These are phyloP conservation scores for Chromoteleia sp. DNA, from an alignment of 2,888 invertebrate species.

Conservation along the genomic window DNA sequence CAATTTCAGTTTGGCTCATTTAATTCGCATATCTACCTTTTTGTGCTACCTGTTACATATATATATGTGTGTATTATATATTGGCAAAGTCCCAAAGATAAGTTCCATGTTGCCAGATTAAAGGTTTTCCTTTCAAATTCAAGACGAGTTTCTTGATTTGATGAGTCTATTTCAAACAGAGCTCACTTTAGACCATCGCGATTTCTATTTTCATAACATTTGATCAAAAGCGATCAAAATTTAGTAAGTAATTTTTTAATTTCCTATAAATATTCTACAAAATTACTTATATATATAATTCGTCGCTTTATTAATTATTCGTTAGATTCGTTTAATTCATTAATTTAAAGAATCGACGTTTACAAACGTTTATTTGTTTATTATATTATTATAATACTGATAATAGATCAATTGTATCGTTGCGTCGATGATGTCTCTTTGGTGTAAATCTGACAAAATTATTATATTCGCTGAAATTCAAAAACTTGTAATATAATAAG, in stretches of 20 bases:
- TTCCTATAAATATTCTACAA: neutral
- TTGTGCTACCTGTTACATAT: constrained; percentile 55
- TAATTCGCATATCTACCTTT: constrained; percentile 43
- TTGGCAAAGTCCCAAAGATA: constrained; percentile 60
- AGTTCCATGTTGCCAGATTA: constrained; percentile 54
- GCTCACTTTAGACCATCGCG: constrained; percentile 5
- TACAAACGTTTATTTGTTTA: too few species aligned
- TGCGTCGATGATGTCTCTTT: too few species aligned
- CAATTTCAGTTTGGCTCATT: constrained; percentile 22
- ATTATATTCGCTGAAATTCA: too few species aligned
- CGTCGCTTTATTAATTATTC: too few species aligned
- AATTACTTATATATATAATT: neutral
- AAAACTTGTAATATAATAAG: too few species aligned
- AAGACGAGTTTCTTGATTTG: constrained; percentile 47
- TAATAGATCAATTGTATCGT: too few species aligned
- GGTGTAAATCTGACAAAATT: too few species aligned
- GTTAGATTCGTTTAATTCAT: too few species aligned
- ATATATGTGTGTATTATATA: constrained; percentile 43
- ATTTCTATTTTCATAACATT: constrained; percentile 38
- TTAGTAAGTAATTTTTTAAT: neutral
- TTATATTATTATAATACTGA: too few species aligned
- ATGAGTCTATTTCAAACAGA: constrained; percentile 46
- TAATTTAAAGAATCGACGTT: too few species aligned
- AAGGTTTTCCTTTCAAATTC: constrained; percentile 55
- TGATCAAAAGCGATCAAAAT: constrained; percentile 10